Percentiles rank a stretch among this genome's conserved stretches.
Conservation (phyloP, 1,140 invertebrate genomes). For the Drosophila bocki region DNA sequence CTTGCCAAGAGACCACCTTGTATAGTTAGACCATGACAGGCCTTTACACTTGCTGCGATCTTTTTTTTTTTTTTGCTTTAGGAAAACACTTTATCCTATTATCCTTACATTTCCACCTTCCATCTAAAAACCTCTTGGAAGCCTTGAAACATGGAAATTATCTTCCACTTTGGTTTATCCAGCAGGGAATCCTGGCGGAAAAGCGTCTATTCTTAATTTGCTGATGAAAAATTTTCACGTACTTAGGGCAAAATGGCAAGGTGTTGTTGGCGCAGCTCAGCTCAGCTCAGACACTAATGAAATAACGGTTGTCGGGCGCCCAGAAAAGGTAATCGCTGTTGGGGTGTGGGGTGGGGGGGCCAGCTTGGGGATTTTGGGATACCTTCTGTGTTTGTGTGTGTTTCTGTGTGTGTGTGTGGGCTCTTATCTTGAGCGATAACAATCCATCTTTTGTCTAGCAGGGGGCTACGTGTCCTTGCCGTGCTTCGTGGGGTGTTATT, state of each 20-base stretch:
- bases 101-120: neutral
- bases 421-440: conserved; percentile 81
- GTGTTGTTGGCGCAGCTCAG: conserved; percentile 43
- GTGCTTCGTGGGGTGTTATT: conserved; percentile 29
- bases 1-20: neutral
- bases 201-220: conserved; percentile 66
- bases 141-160: conserved; percentile 56
- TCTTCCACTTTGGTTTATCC: conserved; percentile 54
- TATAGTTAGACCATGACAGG: neutral
- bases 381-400: neutral
- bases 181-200: neutral
- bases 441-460: conserved; percentile 80
- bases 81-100: neutral
- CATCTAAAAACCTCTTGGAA: neutral
- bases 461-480: conserved; percentile 49
- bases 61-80: neutral
- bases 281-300: conserved; percentile 72
- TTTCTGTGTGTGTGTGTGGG: conserved; percentile 10
- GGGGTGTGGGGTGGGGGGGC: neutral
- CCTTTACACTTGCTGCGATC: neutral
- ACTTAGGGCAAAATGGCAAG: conserved; percentile 61
- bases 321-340: conserved; percentile 6
- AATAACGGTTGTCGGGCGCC: conserved; percentile 50
- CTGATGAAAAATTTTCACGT: conserved; percentile 75
- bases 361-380: conserved; percentile 17